Evolutionary conservation across 2,888 invertebrate genomes (phyloP), one percentile per base, ranked within the genome.

Genomic region (Lasioglossum malachurum): DNA sequence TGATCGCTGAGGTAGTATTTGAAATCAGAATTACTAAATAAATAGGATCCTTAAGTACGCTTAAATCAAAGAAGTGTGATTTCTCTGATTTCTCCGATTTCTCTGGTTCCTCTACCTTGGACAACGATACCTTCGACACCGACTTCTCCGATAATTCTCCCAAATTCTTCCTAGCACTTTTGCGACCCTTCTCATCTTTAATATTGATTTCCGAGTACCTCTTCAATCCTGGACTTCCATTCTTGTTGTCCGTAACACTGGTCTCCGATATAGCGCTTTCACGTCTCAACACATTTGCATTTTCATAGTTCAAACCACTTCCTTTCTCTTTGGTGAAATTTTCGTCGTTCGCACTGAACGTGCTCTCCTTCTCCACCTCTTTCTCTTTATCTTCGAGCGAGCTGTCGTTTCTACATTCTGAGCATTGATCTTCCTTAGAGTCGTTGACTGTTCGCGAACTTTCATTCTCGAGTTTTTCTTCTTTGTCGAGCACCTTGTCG

Each of bases 1-100:
- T 97, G 81, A 98, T 98, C 0, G 98, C 98, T 84, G 97, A 98
- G 0, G 98, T 98, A 67, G 97, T 98, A 92, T 98, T 98, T 0
- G 98, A 98, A 92, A 98, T 97, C 14, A 98, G 94, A 86, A 98
- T 98, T 0, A 98, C 97, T 78, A 98, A 95, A 93, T 98, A 98
- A 75, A 98, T 96, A 0, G 98, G 98, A 94, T 98, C 98, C 94
- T 96, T 97, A 0, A 98, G 94, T 0, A 98, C 95, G 49, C 97
- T 96, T 0, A 98, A 91, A 92, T 98, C 98, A 90, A 98, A 97
- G 90, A 98, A 97, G 92, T 97, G 84, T 8, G 67, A 16, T 41
- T 85, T 88, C 27, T 83, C 41, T 23, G 41, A 27, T 10, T 38
- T 73, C 3, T 78, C 76, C 44, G 67, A 16, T 41, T 85, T 88